phyloP scores from a whole-genome alignment of 2,888 invertebrate genomes.

The Leptopilina myrica region DNA sequence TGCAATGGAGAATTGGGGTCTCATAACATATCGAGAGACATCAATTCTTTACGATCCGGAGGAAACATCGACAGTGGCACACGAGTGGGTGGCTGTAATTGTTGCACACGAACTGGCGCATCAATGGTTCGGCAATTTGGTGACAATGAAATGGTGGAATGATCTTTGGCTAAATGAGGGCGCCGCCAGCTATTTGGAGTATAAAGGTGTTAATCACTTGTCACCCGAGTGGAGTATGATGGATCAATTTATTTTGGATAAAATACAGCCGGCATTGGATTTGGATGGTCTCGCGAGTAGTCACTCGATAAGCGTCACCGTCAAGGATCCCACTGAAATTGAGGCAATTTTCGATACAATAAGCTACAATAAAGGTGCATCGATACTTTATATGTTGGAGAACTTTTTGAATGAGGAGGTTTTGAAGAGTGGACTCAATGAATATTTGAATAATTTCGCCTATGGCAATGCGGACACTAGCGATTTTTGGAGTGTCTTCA shows the following conservation, averaged over 20 bases:
- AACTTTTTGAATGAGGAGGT: constrained; percentile 82
- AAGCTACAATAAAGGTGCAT: constrained; percentile 86
- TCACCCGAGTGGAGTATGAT: constrained; percentile 84
- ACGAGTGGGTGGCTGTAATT: constrained; percentile 83
- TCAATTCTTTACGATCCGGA: constrained; percentile 82
- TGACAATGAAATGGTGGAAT: constrained; percentile 97
- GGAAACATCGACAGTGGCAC: constrained; percentile 82
- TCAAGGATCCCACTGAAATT: constrained; percentile 84
- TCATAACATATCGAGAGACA: constrained; percentile 86
- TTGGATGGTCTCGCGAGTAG: constrained; percentile 84
- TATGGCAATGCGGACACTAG: constrained; percentile 86
- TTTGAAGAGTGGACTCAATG: constrained; percentile 82
- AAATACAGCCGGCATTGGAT: constrained; percentile 83
- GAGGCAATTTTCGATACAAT: constrained; percentile 87
- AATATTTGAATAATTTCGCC: constrained; percentile 83
- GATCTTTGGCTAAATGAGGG: constrained; percentile 95
- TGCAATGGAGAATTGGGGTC: constrained; percentile 90
- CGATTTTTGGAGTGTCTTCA: constrained; percentile 89
- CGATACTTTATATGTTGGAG: constrained; percentile 85
- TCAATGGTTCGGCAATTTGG: constrained; percentile 94
- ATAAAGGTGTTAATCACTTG: constrained; percentile 83
- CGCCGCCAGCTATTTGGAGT: constrained; percentile 89
- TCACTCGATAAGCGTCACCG: constrained; percentile 84
- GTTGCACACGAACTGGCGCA: constrained; percentile 86
- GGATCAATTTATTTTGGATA: constrained; percentile 84